phyloP scores from a whole-genome alignment of 2,888 invertebrate genomes.

The Bombyx huttoni region DNA sequence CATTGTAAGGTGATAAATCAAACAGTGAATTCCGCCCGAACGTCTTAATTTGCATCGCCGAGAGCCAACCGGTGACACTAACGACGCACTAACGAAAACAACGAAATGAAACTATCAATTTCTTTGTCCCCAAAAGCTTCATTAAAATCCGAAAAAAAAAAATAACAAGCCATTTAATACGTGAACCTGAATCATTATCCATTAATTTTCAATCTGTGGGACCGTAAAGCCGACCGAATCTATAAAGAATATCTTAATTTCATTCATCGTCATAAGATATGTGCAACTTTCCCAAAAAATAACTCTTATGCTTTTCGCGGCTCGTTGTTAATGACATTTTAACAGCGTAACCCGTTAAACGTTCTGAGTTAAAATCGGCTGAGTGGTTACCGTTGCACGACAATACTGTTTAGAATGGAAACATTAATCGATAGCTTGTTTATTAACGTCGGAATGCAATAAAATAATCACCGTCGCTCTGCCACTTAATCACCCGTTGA shows the following conservation, averaged over 20 bases:
- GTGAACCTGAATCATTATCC: slow-evolving; percentile 24
- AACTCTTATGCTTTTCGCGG: slow-evolving; percentile 22
- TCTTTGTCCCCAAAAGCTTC: slow-evolving; percentile 43
- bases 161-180: slow-evolving; percentile 28
- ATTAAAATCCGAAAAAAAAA: slow-evolving; percentile 37
- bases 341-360: slow-evolving; percentile 24
- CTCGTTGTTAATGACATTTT: slow-evolving; percentile 27
- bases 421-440: slow-evolving; percentile 35
- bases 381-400: slow-evolving; percentile 19
- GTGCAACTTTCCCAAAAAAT: slow-evolving; percentile 15
- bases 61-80: slow-evolving; percentile 48
- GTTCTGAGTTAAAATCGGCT: slow-evolving; percentile 6
- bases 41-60: slow-evolving; percentile 64
- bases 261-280: slow-evolving; percentile 13
- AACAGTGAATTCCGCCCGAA: slow-evolving; percentile 42
- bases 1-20: slow-evolving; percentile 53
- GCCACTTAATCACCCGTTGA: slow-evolving; percentile 55
- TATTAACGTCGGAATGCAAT: slow-evolving; percentile 58
- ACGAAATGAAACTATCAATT: slow-evolving; percentile 58
- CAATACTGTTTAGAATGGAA: slow-evolving; percentile 32
- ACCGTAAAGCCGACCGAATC: slow-evolving; percentile 7
- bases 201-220: slow-evolving; percentile 34
- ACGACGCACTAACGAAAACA: slow-evolving; percentile 58
- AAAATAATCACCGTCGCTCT: slow-evolving; percentile 52
- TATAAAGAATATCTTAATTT: slow-evolving; percentile 10